Percentiles rank a stretch among this genome's conserved stretches.
Evolutionary conservation across 2,113 vertebrate species (phyloP).

Genomic region (Saccopteryx bilineata): DNA sequence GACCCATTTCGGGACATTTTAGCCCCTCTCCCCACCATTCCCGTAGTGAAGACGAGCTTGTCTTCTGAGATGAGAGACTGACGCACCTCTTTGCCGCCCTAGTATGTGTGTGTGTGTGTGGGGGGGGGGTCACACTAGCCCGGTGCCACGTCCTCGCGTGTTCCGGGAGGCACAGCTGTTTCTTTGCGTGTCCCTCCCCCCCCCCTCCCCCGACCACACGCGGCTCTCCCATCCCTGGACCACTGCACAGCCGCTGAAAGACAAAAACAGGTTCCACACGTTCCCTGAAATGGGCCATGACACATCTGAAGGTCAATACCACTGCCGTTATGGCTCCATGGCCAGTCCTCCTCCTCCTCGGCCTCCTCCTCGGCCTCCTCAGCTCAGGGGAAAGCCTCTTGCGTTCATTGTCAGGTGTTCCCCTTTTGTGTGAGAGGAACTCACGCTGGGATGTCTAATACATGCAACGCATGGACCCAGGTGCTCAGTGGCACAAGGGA

Average conservation of each 20-base stretch:
- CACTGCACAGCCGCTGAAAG: not conserved
- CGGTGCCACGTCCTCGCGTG: rapidly evolving
- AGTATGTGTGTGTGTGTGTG: no score
- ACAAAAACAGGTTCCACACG: not conserved
- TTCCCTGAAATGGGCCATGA: not conserved
- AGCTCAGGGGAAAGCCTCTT: not conserved
- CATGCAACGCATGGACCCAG: not conserved
- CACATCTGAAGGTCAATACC: not conserved
- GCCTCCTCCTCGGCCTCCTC: not conserved
- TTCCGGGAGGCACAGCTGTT: not conserved
- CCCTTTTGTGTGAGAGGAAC: slow-evolving; percentile 28
- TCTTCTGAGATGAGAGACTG: not conserved
- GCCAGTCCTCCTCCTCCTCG: not conserved
- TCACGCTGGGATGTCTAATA: not conserved
- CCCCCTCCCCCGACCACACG: rapidly evolving
- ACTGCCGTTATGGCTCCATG: not conserved
- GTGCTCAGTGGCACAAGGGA: not conserved
- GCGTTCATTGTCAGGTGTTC: not conserved
- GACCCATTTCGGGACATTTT: not conserved
- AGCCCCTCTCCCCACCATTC: not conserved
- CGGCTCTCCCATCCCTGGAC: not conserved
- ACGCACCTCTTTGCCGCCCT: no score
- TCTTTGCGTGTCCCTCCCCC: not conserved
- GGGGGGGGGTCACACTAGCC: no score
- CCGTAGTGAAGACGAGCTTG: rapidly evolving